These are phyloP conservation scores for Nannospalax galili DNA, from an alignment of 2,113 vertebrate species.

Conservation along the genomic window DNA sequence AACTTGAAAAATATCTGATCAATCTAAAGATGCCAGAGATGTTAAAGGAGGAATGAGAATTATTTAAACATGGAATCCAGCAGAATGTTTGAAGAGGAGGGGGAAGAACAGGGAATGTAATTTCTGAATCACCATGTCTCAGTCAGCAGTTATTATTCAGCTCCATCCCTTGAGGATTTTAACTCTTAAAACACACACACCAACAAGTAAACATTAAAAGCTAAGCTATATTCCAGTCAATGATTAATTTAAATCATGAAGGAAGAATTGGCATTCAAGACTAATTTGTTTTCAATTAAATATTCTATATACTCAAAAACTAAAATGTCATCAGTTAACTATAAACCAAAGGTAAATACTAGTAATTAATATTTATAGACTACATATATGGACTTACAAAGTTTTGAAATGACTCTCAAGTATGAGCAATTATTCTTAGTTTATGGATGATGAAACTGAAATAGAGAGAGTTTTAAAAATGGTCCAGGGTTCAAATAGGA, in stretches of 20 bases:
- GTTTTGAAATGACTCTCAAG: slow-evolving; percentile 4
- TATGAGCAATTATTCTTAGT: neutral
- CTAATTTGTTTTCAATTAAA: slow-evolving; percentile 26
- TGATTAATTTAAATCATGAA: slow-evolving; percentile 24
- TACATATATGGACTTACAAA: neutral
- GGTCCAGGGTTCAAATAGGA: neutral
- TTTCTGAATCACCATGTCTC: slow-evolving; percentile 5
- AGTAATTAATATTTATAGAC: neutral
- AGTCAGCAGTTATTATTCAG: neutral
- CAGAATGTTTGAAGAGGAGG: neutral
- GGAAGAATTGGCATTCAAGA: slow-evolving; percentile 7
- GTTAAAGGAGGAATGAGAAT: neutral
- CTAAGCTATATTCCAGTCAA: neutral
- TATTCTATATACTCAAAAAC: neutral
- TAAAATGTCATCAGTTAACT: neutral
- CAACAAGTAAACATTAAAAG: slow-evolving; percentile 29
- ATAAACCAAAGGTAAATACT: neutral
- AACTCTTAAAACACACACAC: neutral
- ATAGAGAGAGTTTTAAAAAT: neutral
- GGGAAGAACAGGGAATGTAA: neutral
- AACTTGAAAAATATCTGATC: neutral
- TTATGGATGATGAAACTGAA: neutral
- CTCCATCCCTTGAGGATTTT: neutral
- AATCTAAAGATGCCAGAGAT: neutral
- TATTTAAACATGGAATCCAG: neutral